Conservation (phyloP, 2,888 invertebrate species). For the Sussaba pulchella region DNA sequence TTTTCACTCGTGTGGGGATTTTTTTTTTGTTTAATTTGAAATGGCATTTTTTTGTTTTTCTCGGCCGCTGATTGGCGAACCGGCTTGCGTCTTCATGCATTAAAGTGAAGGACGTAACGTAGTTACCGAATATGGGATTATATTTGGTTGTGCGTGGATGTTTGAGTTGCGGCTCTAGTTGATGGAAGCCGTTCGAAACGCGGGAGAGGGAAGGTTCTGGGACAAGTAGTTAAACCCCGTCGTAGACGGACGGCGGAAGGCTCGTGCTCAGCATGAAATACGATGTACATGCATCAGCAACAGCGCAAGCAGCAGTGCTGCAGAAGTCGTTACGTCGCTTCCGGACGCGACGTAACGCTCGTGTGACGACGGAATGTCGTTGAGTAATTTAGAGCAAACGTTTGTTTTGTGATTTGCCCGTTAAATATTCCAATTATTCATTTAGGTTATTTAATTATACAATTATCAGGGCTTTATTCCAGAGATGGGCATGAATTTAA, state of each 20-base stretch:
- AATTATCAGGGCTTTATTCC: too few species aligned
- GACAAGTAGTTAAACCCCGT: conserved; percentile 6
- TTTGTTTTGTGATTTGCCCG: too few species aligned
- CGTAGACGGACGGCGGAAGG: background rate
- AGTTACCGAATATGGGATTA: background rate
- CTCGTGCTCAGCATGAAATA: background rate
- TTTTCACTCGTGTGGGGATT: conserved; percentile 24
- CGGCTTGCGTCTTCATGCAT: background rate
- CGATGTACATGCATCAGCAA: background rate
- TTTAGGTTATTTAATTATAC: too few species aligned
- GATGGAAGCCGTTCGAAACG: conserved; percentile 24
- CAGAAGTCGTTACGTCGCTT: conserved; percentile 57
- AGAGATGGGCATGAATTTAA: too few species aligned
- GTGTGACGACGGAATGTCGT: conserved; percentile 41
- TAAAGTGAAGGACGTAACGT: too few species aligned
- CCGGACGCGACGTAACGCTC: conserved; percentile 54
- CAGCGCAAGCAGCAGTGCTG: conserved; percentile 8
- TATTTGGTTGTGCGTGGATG: background rate
- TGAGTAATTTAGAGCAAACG: conserved; percentile 51
- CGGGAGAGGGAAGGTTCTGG: conserved; percentile 22
- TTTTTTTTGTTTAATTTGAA: too few species aligned
- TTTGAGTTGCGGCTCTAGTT: conserved; percentile 1
- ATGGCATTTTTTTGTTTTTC: background rate
- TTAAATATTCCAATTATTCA: too few species aligned
- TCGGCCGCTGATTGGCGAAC: conserved; percentile 17